Evolutionary conservation across 2,113 vertebrate species (phyloP), one percentile per base, ranked within the genome.

Genomic region (Phainopepla nitens): DNA sequence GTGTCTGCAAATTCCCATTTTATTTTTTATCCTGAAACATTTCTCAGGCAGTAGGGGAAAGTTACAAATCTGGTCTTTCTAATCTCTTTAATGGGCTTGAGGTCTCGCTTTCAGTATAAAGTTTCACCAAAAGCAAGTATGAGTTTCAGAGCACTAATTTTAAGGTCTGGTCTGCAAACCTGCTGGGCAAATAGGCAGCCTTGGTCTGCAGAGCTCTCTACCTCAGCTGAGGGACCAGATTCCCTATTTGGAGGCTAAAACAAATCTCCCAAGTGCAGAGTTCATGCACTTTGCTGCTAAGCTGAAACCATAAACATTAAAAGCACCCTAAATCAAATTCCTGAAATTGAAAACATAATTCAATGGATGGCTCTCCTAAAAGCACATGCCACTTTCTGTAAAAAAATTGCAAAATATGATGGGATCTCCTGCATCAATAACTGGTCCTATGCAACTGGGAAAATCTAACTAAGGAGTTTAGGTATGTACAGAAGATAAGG

Each of bases 1-100:
- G 24, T 36, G 76, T 84, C 92, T 90, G 94, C 92, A 95, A 86
- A 92, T 95, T 92, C 93, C 29, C 49, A 21, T 36, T 86, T 62
- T 65, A 86, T 83, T 94, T 95, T 87, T 78, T 51, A 75, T 49
- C 90, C 85, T 92, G 90, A 92, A 96, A 68, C 47, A 78, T 54
- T 94, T 81, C 94, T 94, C 82, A 90, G 66, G 75, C 75, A 77
- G 45, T 9, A 73, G 47, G 35, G 51, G 47, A 31, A 92, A 90
- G 68, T 62, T 68, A 75, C 44, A 94, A 92, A 94, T 78, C 89
- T 66, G 49, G 8, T 51, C 44, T 83, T 88, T 82, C 47, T 91
- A 85, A 95, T 91, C 78, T 85, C 25, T 82, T 64, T 90, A 90
- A 88, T 22, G 64, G 64, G 64, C 19, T 81, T 82, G 64, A 95